These are phyloP conservation scores for Orgyia antiqua DNA, from an alignment of 2,888 invertebrate genomes.

Conservation along the genomic window DNA sequence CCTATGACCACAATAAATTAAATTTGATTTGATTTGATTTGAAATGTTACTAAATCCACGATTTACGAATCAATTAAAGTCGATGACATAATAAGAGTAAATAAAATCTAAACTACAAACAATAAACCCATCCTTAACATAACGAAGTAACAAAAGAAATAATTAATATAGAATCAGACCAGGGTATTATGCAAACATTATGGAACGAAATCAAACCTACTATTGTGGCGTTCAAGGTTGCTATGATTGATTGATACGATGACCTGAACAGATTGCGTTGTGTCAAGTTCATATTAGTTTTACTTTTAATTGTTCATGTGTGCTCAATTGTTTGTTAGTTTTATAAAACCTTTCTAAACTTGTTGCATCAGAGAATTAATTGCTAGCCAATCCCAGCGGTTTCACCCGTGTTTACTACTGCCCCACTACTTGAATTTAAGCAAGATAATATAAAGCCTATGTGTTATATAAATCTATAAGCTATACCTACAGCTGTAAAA, in stretches of 20 bases:
- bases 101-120: neutral
- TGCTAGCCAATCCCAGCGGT: too few species aligned
- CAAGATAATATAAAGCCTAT: too few species aligned
- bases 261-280: conserved; percentile 55
- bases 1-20: too few species aligned
- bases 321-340: conserved; percentile 8
- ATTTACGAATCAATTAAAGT: neutral
- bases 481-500: too few species aligned
- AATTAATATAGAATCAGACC: conserved; percentile 31
- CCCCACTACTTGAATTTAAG: too few species aligned
- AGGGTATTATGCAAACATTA: conserved; percentile 29
- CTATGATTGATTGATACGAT: conserved; percentile 53
- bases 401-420: too few species aligned
- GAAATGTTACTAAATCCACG: too few species aligned
- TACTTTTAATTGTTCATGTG: conserved; percentile 27
- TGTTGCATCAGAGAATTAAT: neutral
- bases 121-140: conserved; percentile 1
- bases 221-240: conserved; percentile 41
- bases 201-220: conserved; percentile 21
- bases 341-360: conserved; percentile 6
- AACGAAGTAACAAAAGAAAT: conserved; percentile 17
- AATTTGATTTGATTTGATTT: neutral
- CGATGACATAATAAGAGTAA: neutral
- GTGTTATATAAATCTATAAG: too few species aligned
- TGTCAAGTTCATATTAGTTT: conserved; percentile 60